Conservation (phyloP, 2,888 invertebrate species). For the Trissolcus brochymenae region DNA sequence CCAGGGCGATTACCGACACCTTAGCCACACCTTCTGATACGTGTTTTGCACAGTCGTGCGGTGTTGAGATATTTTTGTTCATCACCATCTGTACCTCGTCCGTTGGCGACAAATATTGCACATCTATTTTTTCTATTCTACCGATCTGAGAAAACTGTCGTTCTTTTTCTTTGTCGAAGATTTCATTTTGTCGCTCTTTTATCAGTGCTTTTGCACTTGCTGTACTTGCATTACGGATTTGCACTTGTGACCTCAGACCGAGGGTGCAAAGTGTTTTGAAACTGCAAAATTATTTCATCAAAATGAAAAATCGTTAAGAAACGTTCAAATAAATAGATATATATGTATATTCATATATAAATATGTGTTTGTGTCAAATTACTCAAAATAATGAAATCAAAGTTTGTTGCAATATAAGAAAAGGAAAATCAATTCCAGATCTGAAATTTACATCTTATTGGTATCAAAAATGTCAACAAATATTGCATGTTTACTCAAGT, state of each 20-base stretch:
- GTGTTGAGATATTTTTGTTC: slow-evolving; percentile 95
- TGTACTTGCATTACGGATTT: slow-evolving; percentile 52
- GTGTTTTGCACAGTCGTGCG: slow-evolving; percentile 87
- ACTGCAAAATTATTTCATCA: no score
- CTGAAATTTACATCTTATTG: no score
- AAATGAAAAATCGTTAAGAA: no score
- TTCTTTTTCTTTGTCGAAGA: slow-evolving; percentile 87
- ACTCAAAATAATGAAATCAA: no score
- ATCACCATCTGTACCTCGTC: slow-evolving; percentile 85
- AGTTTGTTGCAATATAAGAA: no score
- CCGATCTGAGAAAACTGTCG: slow-evolving; percentile 86
- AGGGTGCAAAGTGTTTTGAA: slow-evolving; percentile 10
- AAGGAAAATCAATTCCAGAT: no score
- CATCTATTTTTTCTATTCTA: slow-evolving; percentile 93
- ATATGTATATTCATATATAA: no score
- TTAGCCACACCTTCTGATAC: slow-evolving; percentile 67
- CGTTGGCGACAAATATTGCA: slow-evolving; percentile 83
- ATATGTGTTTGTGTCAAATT: no score
- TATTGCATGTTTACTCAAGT: no score
- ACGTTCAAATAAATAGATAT: no score
- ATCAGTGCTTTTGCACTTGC: slow-evolving; percentile 74
- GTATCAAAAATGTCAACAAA: no score
- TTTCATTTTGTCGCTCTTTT: slow-evolving; percentile 80
- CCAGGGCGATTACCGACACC: slow-evolving; percentile 85
- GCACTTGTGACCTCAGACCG: slow-evolving; percentile 51